Percentiles rank a stretch among this genome's conserved stretches.
Evolutionary conservation across 2,888 invertebrate species (phyloP).

Genomic region (Acrobasis consociella): DNA sequence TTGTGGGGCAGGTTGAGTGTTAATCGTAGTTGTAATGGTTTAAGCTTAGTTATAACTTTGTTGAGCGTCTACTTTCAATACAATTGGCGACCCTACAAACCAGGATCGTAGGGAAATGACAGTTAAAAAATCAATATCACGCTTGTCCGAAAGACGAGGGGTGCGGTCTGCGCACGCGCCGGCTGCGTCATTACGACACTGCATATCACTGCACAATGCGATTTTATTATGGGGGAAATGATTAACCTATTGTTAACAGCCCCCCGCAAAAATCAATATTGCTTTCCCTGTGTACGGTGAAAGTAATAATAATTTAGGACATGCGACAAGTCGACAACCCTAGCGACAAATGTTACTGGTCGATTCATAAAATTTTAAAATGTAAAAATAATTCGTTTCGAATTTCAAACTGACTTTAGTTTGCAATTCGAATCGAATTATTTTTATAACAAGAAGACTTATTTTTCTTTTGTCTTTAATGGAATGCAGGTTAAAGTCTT

Average conservation of each 20-base stretch:
- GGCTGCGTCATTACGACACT: slow-evolving; percentile 53
- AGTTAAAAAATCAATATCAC: slow-evolving; percentile 81
- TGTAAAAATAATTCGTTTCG: background rate
- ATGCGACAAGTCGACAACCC: background rate
- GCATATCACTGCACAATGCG: slow-evolving; percentile 53
- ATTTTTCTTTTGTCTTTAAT: background rate
- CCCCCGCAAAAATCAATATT: slow-evolving; percentile 21
- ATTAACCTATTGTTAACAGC: slow-evolving; percentile 31
- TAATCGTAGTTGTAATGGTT: too few species aligned
- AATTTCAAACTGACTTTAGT: background rate
- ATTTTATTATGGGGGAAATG: slow-evolving; percentile 50
- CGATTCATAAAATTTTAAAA: too few species aligned
- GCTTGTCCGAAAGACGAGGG: slow-evolving; percentile 74
- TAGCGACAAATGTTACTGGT: too few species aligned
- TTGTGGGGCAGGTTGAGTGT: background rate
- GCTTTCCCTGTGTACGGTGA: slow-evolving; percentile 2
- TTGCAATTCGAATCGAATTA: too few species aligned
- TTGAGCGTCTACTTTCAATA: too few species aligned
- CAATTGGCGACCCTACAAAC: background rate
- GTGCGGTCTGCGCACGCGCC: slow-evolving; percentile 72
- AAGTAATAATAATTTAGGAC: slow-evolving; percentile 16
- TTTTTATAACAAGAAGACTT: background rate
- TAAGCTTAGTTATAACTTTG: too few species aligned
- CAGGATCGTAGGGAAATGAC: slow-evolving; percentile 46
- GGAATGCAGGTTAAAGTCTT: background rate